A percentile compares a stretch with the other conserved stretches of the same genome.
phyloP scores from a whole-genome alignment of 2,797 vertebrate species.

The Bovichtus diacanthus region DNA sequence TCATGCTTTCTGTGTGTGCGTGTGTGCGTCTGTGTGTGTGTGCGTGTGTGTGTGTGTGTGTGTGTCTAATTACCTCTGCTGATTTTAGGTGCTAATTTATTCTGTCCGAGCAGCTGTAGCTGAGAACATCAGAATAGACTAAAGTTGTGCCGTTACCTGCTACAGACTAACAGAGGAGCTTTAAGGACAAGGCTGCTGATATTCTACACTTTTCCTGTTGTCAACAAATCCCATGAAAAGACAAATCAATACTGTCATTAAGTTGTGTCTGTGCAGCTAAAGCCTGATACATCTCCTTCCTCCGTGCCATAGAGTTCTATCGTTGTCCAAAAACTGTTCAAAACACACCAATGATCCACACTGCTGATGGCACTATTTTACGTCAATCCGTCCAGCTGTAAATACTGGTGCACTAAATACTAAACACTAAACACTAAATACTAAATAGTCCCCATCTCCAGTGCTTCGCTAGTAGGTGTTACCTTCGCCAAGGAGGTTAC shows the following conservation, averaged over 20 bases:
- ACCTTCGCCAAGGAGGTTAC: too few relatives aligned
- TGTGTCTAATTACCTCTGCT: constrained; percentile 72
- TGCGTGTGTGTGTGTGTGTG: constrained; percentile 23
- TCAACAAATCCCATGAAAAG: constrained; percentile 31
- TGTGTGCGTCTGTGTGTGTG: constrained; percentile 15
- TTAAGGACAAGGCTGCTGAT: not conserved
- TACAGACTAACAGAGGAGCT: constrained; percentile 12
- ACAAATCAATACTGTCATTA: not conserved
- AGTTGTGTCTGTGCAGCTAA: not conserved
- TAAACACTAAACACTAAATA: too few relatives aligned
- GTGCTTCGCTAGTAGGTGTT: too few relatives aligned
- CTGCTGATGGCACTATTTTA: not conserved
- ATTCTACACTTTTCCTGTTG: not conserved
- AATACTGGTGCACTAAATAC: too few relatives aligned
- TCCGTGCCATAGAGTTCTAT: not conserved
- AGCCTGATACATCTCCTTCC: not conserved
- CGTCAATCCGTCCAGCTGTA: not conserved
- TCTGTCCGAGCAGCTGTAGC: constrained; percentile 43
- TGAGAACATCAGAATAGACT: constrained; percentile 22
- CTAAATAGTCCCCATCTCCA: not conserved
- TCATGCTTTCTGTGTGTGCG: constrained; percentile 35
- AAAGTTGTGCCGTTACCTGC: constrained; percentile 10
- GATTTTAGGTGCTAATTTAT: constrained; percentile 80
- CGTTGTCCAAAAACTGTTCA: not conserved
- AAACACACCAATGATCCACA: not conserved